A percentile compares a stretch with the other conserved stretches of the same genome.
Conservation (phyloP, 1,140 invertebrate genomes). For the Drosophila grimshawi region DNA sequence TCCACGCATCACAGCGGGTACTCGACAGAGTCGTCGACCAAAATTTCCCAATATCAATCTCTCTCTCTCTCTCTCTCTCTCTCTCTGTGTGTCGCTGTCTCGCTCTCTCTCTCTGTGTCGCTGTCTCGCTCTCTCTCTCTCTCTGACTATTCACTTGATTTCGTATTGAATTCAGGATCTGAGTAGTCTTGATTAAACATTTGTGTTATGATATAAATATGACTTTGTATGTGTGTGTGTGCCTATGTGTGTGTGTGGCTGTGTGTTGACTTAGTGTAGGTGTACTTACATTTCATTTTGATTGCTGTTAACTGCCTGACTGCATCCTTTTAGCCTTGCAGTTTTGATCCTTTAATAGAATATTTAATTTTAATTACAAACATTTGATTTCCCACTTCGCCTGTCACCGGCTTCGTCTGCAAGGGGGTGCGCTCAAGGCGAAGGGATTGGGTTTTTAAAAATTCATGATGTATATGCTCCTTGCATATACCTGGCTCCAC, state of each 20-base stretch:
- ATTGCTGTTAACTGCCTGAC: constrained; percentile 77
- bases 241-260: constrained; percentile 5
- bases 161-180: constrained; percentile 36
- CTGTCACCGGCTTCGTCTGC: constrained; percentile 30
- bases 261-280: constrained; percentile 18
- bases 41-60: constrained; percentile 25
- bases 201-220: constrained; percentile 77
- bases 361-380: constrained; percentile 84
- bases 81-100: no score
- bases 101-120: no score
- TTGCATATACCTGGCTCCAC: neutral
- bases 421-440: neutral
- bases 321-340: constrained; percentile 75
- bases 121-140: no score
- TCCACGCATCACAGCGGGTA: constrained; percentile 69
- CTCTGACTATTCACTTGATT: constrained; percentile 60
- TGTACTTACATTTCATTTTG: constrained; percentile 62
- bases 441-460: constrained; percentile 54
- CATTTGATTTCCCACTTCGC: constrained; percentile 82
- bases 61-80: no score
- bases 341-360: constrained; percentile 83
- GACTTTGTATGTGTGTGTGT: neutral
- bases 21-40: constrained; percentile 27
- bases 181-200: constrained; percentile 74
- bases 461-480: constrained; percentile 61